Evolutionary conservation across 2,888 invertebrate species (phyloP).

Genomic region (Dermolepida albohirtum): DNA sequence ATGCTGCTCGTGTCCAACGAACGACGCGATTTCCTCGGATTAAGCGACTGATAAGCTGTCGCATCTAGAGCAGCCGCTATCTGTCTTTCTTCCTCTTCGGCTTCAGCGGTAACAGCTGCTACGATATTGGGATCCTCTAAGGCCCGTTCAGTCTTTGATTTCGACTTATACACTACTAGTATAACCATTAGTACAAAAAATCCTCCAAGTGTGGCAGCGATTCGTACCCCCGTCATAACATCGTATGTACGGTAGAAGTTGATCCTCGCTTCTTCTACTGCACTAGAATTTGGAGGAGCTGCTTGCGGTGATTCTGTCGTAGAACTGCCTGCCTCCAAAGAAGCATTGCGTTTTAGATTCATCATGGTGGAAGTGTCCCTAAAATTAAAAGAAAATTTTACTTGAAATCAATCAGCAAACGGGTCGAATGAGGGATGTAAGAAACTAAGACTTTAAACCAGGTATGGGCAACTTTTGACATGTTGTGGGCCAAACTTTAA

Average conservation of each 20-base stretch:
- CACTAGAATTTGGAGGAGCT: constrained; percentile 65
- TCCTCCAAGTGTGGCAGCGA: constrained; percentile 90
- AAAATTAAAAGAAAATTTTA: constrained; percentile 44
- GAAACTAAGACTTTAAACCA: no score
- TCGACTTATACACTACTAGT: constrained; percentile 90
- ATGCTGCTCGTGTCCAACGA: constrained; percentile 46
- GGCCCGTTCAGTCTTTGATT: constrained; percentile 80
- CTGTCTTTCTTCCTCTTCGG: constrained; percentile 81
- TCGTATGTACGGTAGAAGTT: constrained; percentile 93
- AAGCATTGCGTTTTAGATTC: constrained; percentile 61
- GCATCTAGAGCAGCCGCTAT: constrained; percentile 81
- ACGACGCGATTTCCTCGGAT: constrained; percentile 60
- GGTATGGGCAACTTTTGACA: no score
- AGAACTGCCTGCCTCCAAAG: constrained; percentile 54
- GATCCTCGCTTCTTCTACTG: constrained; percentile 74
- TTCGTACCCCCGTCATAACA: constrained; percentile 93
- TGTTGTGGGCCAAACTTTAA: no score
- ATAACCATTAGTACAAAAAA: constrained; percentile 93
- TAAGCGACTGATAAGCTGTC: constrained; percentile 70
- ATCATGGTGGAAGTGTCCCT: constrained; percentile 58
- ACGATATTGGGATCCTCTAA: constrained; percentile 84
- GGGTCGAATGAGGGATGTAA: no score
- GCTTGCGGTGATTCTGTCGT: constrained; percentile 56
- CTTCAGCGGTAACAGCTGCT: constrained; percentile 78
- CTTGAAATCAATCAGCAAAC: no score